Evolutionary conservation across 1,140 invertebrate genomes (phyloP).

Genomic region (Littorina saxatilis): DNA sequence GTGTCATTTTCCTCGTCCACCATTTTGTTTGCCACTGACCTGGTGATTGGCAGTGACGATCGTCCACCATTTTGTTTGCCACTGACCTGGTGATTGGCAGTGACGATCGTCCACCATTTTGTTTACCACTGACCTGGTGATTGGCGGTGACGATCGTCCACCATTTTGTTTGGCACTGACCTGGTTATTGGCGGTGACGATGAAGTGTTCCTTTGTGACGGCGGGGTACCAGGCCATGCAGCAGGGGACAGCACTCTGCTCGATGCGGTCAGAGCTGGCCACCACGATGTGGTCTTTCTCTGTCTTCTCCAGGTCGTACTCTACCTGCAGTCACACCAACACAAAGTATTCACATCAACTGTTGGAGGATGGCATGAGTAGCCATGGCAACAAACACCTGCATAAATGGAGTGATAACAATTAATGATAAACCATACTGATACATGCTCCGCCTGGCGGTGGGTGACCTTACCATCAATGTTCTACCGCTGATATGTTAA

Average conservation of each 20-base stretch:
- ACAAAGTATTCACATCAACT: no score
- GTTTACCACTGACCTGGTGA: not conserved
- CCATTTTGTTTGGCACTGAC: no score
- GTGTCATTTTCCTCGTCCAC: no score
- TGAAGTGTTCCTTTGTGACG: constrained; percentile 74
- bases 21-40: no score
- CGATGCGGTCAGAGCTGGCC: constrained; percentile 78
- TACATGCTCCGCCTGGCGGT: no score
- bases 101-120: not conserved
- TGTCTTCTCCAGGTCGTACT: constrained; percentile 82
- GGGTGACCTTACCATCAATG: no score
- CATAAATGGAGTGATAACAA: no score
- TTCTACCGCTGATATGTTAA: no score
- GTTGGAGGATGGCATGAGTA: no score
- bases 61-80: not conserved
- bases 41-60: not conserved
- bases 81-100: not conserved
- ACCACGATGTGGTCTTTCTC: constrained; percentile 74
- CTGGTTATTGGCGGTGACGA: constrained; percentile 75
- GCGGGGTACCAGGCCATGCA: constrained; percentile 77
- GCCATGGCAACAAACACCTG: no score
- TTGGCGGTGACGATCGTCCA: not conserved
- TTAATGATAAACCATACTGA: no score
- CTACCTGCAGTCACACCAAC: no score
- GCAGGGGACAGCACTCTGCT: constrained; percentile 81